Conservation (phyloP, 2,888 invertebrate species). For the Drosophila anceps region DNA sequence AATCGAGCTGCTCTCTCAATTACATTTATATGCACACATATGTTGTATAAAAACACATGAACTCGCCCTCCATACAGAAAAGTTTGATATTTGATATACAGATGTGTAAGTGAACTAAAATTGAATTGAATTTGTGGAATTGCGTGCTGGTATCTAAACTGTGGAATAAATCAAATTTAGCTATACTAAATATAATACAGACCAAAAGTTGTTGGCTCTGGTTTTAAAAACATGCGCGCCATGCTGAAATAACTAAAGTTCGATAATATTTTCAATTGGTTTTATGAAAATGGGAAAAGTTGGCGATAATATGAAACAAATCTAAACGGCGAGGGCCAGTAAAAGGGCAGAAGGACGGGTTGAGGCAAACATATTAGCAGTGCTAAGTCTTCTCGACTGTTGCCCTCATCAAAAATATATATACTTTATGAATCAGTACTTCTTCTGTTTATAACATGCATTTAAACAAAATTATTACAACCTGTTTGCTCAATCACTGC, state of each 20-base stretch:
- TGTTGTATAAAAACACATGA: neutral
- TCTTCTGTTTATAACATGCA: neutral
- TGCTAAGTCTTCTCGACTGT: neutral
- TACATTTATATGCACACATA: neutral
- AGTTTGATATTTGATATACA: neutral
- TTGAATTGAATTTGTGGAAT: neutral
- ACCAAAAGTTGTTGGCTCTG: neutral
- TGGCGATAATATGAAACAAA: neutral
- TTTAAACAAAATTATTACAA: too few relatives aligned
- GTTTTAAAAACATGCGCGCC: neutral
- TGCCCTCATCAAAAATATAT: neutral
- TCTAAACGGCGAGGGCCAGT: neutral
- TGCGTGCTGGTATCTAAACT: neutral
- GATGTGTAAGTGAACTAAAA: neutral
- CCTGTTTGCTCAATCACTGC: too few relatives aligned
- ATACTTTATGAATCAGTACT: neutral
- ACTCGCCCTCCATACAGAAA: neutral
- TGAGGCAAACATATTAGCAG: too few relatives aligned
- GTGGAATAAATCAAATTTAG: neutral
- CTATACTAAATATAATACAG: neutral
- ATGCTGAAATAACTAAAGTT: neutral
- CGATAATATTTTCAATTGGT: neutral
- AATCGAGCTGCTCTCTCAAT: neutral
- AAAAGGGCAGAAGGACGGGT: too few relatives aligned
- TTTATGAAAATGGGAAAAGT: neutral